These are phyloP conservation scores for Drosophila truncata DNA, from an alignment of 1,140 invertebrate species.

Conservation along the genomic window DNA sequence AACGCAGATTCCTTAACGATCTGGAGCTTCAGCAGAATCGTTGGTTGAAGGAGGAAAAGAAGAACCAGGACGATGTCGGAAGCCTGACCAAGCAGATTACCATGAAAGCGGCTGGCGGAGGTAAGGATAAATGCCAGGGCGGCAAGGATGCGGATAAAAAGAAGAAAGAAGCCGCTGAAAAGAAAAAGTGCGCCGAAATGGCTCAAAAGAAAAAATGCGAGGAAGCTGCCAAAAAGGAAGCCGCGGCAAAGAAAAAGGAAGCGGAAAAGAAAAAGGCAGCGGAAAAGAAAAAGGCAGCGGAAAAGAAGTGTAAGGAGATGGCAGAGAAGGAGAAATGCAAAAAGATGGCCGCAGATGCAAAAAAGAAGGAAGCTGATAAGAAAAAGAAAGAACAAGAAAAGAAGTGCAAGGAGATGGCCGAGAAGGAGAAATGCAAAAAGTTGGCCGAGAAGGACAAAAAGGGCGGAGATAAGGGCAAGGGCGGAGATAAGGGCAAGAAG, in stretches of 20 bases:
- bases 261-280: not conserved
- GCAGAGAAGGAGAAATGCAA: not conserved
- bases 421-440: not conserved
- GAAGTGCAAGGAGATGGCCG: no score
- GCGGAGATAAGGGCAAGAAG: not conserved
- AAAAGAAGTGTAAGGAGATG: not conserved
- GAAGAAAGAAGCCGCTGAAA: not conserved
- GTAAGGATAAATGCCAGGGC: not conserved
- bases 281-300: not conserved
- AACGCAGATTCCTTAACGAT: conserved; percentile 3
- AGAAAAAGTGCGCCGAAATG: not conserved
- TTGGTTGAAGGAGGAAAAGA: conserved; percentile 6
- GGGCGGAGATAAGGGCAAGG: not conserved
- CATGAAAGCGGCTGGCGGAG: not conserved
- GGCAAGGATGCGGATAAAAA: not conserved
- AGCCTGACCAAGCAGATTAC: not conserved
- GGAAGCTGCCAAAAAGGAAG: not conserved
- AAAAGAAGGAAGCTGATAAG: no score
- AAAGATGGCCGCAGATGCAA: not conserved
- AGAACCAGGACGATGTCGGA: not conserved
- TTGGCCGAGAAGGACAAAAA: not conserved
- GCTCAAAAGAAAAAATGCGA: not conserved
- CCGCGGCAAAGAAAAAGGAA: not conserved
- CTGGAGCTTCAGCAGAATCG: not conserved
- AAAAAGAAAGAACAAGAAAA: no score